phyloP scores from a whole-genome alignment of 2,113 vertebrate genomes.

The Boulengeromyrus knoepffleri region DNA sequence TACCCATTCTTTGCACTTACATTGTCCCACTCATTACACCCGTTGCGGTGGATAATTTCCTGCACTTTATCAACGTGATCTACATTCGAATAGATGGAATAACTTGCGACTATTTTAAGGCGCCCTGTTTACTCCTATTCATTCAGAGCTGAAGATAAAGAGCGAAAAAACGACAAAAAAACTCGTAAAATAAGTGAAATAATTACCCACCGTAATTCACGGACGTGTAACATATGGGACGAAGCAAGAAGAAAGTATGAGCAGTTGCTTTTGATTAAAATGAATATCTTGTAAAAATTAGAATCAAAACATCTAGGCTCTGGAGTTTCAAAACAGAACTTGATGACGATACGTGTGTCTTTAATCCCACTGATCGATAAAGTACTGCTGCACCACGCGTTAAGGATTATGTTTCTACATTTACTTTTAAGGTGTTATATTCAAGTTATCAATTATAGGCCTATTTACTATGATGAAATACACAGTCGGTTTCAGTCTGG shows the following conservation, averaged over 20 bases:
- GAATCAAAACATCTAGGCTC: background rate
- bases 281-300: background rate
- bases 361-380: background rate
- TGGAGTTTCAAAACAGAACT: background rate
- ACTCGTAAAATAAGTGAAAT: background rate
- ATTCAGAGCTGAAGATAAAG: background rate
- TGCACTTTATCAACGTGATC: conserved; percentile 26
- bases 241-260: background rate
- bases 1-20: conserved; percentile 6
- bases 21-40: background rate
- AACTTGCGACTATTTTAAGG: conserved; percentile 26
- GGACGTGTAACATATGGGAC: background rate
- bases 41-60: background rate
- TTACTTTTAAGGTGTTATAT: background rate
- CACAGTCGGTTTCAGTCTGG: background rate
- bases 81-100: conserved; percentile 17
- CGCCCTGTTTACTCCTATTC: background rate
- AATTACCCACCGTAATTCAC: background rate
- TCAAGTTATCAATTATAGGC: background rate
- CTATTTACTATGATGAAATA: background rate
- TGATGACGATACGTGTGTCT: background rate
- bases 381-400: background rate
- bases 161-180: background rate
- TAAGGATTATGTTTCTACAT: background rate
- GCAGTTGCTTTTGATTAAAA: background rate